These are phyloP conservation scores for Meteorus sp. DNA, from an alignment of 1,140 invertebrate genomes.

Conservation along the genomic window DNA sequence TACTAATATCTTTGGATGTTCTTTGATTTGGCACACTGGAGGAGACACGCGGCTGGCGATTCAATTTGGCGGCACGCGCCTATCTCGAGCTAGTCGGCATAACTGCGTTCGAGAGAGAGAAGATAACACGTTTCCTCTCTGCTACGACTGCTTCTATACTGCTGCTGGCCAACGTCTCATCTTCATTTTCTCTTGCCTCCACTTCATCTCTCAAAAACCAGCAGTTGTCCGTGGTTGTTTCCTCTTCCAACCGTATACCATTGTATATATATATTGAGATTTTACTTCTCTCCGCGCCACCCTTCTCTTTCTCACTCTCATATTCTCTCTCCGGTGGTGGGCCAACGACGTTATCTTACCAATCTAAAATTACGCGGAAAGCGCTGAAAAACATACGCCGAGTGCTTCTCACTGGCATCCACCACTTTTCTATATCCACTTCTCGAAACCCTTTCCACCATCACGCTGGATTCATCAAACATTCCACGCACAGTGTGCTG, in stretches of 20 bases:
- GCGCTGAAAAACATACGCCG: slow-evolving; percentile 19
- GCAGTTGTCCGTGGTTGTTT: slow-evolving; percentile 16
- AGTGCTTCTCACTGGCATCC: slow-evolving; percentile 10
- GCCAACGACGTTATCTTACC: slow-evolving; percentile 26
- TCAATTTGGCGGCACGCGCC: slow-evolving; percentile 26
- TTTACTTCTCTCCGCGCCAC: background rate
- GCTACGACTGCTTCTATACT: background rate
- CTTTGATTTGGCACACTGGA: slow-evolving; percentile 20
- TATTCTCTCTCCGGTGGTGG: background rate
- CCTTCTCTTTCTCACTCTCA: slow-evolving; percentile 1
- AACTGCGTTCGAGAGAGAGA: slow-evolving; percentile 25
- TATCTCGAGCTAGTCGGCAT: slow-evolving; percentile 19
- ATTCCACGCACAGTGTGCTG: slow-evolving; percentile 16
- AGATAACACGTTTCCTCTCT: slow-evolving; percentile 8
- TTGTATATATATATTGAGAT: slow-evolving; percentile 21
- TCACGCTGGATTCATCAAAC: slow-evolving; percentile 23
- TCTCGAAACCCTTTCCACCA: slow-evolving; percentile 13
- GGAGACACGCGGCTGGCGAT: slow-evolving; percentile 10
- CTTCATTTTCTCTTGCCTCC: slow-evolving; percentile 5
- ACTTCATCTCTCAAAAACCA: background rate
- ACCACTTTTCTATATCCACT: too few relatives aligned
- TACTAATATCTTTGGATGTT: slow-evolving; percentile 15
- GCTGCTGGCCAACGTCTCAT: slow-evolving; percentile 13
- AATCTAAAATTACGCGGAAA: slow-evolving; percentile 29
- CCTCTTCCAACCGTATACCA: slow-evolving; percentile 12